These are phyloP conservation scores for Dorcus hopei DNA, from an alignment of 2,888 invertebrate genomes.

Conservation along the genomic window DNA sequence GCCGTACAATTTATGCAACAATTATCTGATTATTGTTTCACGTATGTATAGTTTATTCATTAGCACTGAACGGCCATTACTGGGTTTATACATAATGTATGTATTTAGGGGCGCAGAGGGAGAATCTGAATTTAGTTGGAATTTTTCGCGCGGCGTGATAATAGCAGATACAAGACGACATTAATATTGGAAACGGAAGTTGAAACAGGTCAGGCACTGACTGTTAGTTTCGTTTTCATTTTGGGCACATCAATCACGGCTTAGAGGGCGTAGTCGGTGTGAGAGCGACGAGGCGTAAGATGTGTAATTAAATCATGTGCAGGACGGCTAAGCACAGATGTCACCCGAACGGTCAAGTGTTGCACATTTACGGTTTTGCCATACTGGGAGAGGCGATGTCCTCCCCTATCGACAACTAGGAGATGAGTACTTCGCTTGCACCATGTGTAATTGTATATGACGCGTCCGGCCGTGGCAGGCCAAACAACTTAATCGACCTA, in stretches of 20 bases:
- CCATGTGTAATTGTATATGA: neutral
- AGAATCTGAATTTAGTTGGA: neutral
- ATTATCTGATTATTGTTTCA: neutral
- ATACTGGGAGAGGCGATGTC: too few relatives aligned
- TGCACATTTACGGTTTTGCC: neutral
- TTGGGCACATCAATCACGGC: too few relatives aligned
- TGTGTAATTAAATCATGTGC: conserved; percentile 1
- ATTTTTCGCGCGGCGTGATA: too few relatives aligned
- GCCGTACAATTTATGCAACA: neutral
- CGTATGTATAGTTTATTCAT: neutral
- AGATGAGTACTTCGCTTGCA: neutral
- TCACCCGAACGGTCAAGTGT: neutral
- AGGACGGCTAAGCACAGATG: neutral
- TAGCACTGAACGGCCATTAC: neutral
- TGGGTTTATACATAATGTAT: neutral
- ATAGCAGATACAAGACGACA: too few relatives aligned
- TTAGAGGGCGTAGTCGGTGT: too few relatives aligned
- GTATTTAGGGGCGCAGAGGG: neutral
- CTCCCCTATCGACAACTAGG: too few relatives aligned
- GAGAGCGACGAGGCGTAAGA: neutral
- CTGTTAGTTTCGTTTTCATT: too few relatives aligned
- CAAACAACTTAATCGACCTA: neutral
- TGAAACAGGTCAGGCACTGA: too few relatives aligned
- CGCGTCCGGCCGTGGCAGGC: neutral
- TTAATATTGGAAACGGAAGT: too few relatives aligned